Conservation (phyloP, 2,113 vertebrate genomes). For the Tenrec ecaudatus region DNA sequence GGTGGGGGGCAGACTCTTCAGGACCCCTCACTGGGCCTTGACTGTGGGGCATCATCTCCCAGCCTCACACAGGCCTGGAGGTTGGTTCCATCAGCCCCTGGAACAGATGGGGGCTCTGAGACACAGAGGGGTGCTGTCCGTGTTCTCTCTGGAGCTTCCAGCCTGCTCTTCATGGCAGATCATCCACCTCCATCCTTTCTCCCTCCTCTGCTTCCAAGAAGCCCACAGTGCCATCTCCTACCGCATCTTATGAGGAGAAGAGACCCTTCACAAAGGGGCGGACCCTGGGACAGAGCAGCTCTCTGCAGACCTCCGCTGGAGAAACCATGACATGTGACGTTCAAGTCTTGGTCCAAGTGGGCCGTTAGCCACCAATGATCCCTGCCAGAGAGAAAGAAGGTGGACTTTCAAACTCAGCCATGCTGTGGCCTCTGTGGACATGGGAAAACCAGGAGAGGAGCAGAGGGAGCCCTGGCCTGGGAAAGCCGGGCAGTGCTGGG, state of each 20-base stretch:
- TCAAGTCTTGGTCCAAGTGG: not conserved
- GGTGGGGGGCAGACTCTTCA: rapidly evolving
- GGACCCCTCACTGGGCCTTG: not conserved
- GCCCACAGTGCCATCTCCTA: not conserved
- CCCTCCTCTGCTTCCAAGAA: not conserved
- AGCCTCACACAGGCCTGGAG: not conserved
- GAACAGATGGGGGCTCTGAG: not conserved
- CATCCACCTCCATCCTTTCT: not conserved
- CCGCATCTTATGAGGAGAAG: rapidly evolving
- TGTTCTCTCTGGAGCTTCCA: not conserved
- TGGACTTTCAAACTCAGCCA: not conserved
- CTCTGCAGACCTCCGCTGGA: not conserved
- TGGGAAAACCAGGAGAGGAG: not conserved
- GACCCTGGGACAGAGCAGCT: not conserved
- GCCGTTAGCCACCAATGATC: not conserved
- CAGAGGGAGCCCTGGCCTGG: not conserved
- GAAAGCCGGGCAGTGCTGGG: not conserved
- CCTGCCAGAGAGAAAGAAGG: not conserved
- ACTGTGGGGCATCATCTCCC: not conserved
- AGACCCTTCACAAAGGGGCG: not conserved
- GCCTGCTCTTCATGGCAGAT: not conserved
- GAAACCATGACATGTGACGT: not conserved
- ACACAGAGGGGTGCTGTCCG: not conserved
- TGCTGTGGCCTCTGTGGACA: not conserved
- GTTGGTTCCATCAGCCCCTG: not conserved